Conservation (phyloP, 2,113 vertebrate species). For the Gallinago jamesoni region DNA sequence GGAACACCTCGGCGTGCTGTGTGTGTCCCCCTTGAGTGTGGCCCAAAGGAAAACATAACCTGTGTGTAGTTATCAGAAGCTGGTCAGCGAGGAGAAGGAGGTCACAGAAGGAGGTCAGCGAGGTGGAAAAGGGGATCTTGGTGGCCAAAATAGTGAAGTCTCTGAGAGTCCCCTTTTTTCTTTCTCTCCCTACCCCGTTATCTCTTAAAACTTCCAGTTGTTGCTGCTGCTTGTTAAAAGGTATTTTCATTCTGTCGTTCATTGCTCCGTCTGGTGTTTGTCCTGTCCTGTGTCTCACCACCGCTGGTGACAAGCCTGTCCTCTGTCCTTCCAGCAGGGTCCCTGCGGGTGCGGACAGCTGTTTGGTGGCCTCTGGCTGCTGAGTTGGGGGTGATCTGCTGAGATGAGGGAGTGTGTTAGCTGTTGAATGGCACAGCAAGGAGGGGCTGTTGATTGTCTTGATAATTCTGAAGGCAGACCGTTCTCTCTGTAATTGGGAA, state of each 20-base stretch:
- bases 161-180: not conserved
- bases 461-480: not conserved
- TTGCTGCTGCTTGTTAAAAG: not conserved
- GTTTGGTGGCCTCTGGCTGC: not conserved
- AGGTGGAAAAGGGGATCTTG: not conserved
- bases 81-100: too few species aligned
- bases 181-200: not conserved
- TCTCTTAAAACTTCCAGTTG: not conserved
- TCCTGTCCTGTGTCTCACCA: not conserved
- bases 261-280: not conserved
- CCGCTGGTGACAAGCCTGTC: not conserved
- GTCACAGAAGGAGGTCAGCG: not conserved
- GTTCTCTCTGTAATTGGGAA: not conserved
- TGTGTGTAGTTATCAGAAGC: not conserved
- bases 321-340: not conserved
- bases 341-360: not conserved
- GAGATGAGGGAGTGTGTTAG: not conserved
- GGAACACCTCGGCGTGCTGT: not conserved
- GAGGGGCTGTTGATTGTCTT: not conserved
- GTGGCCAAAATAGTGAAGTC: not conserved
- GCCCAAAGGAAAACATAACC: not conserved
- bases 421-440: not conserved
- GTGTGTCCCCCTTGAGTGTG: not conserved
- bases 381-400: not conserved
- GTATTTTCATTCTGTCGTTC: not conserved